Base-by-base conservation (phyloP, 35 echinoderm and acorn worm species). In the Lytechinus variegatus region DNA sequence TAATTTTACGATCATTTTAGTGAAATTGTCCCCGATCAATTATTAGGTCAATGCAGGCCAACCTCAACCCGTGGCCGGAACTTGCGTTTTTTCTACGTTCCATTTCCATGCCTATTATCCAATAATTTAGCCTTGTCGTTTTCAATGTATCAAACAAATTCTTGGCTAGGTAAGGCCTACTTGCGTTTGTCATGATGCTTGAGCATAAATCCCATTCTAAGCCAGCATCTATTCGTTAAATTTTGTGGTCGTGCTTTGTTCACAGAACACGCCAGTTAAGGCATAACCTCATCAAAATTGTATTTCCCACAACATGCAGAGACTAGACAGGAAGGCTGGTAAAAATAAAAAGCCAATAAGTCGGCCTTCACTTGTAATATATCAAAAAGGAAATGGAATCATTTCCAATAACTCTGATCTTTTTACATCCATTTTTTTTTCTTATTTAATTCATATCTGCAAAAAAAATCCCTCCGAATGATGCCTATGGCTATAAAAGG, bases 361-460 rank as follows among this genome's bases (percentile, higher is more conserved):
- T 24, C 21, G 66, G 66, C 66, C 66, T 79, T 79, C 66, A 79
- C 66, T 16, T 79, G 19, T 8, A 79, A 79, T 79, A 16, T 79
- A 79, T 79, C 66, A 79, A 79, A 79, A n/a, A 79, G n/a, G 61
- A 79, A 79, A 79, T 79, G 66, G n/a, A 79, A 24, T 79, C 19
- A 79, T 79, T 79, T 79, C 19, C 66, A 79, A 79, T 79, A 79
- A 44, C 33, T 2, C 33, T 1, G 2, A 44, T 44, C 0, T 44
- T 44, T 44, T 44, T 44, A 44, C 33, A 44, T 44, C 33, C 33
- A 44, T 44, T 44, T 44, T 44, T 44, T 0, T 44, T 44, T 44
- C 33, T 44, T 44, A 44, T 44, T 44, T 44, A 44, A 44, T 44
- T 44, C 33, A 44, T 44, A 44, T 44, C 33, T 44, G 33, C 1